Evolutionary conservation across 2,888 invertebrate species (phyloP), one percentile per base, ranked within the genome.

Genomic region (Odiellus spinosus): DNA sequence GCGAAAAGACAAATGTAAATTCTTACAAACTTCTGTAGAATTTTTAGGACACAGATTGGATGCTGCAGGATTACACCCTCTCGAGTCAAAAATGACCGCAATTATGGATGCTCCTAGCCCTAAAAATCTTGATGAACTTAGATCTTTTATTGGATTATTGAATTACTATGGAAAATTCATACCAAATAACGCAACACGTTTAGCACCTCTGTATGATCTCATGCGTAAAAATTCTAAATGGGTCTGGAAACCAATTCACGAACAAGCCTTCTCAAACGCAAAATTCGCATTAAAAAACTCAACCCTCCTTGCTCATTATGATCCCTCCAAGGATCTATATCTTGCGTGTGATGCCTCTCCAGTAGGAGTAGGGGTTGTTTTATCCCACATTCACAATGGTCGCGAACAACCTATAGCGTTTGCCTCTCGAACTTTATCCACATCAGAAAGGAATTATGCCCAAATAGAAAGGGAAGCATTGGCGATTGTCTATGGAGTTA

Each of bases 341-440:
- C 44, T 68, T 3, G 59, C 64, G 1, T 61, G 62, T 36, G 67
- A 69, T 56, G 66, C 66, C 1, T 63, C 61, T 11, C 59, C 59
- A 10, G 54, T 56, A 44, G 56, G 56, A 14, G 15, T 58, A 17
- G 51, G 57, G 15, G 55, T 50, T 19, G 55, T 59, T 18, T 49
- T 56, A 36, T 55, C 54, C 55, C 53, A 65, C 56, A 49, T 58
- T 63, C 43, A 58, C 59, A 26, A 61, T 54, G 10, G n/a, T n/a
- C n/a, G 64, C 65, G 42, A 62, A 69, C 57, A 60, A 57, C 55
- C 57, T 8, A 53, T 56, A 4, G 55, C 53, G n/a, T 58, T 51
- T 40, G 53, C 55, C 1, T 58, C 57, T 14, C 44, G 56, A 19
- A 49, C 54, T 3, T 41, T 57, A 11, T 11, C 14, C 14, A n/a